phyloP scores from a whole-genome alignment of 2,797 vertebrate genomes.

The Cyprinella venusta region DNA sequence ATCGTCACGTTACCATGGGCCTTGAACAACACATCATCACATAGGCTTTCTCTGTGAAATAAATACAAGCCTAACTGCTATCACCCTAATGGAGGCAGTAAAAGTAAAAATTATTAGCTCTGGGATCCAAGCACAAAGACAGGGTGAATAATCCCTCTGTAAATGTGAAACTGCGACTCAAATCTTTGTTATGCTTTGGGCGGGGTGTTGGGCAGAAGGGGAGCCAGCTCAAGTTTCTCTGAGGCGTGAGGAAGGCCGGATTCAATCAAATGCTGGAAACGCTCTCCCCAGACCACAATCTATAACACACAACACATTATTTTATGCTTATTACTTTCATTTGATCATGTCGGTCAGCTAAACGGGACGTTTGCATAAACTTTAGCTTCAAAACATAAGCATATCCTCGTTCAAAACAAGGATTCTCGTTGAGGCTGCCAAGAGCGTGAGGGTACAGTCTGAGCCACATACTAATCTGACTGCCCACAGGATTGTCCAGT shows the following conservation, averaged over 20 bases:
- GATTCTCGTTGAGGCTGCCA: slow-evolving; percentile 13
- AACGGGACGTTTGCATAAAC: slow-evolving; percentile 26
- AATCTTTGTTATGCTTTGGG: slow-evolving; percentile 61
- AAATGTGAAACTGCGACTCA: slow-evolving; percentile 64
- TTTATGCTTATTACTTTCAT: slow-evolving; percentile 33
- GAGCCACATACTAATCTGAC: slow-evolving; percentile 47
- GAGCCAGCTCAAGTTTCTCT: slow-evolving; percentile 41
- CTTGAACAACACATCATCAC: slow-evolving; percentile 18
- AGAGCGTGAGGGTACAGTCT: slow-evolving; percentile 25
- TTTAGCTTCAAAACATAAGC: slow-evolving; percentile 22
- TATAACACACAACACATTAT: slow-evolving; percentile 27
- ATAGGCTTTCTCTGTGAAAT: slow-evolving; percentile 24
- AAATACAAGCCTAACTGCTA: slow-evolving; percentile 38
- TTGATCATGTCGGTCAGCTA: slow-evolving; percentile 33
- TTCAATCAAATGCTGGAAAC: slow-evolving; percentile 41
- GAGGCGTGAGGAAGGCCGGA: slow-evolving; percentile 49
- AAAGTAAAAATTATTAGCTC: slow-evolving; percentile 55
- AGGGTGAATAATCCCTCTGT: slow-evolving; percentile 60
- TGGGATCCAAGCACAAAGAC: slow-evolving; percentile 43
- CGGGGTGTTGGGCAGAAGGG: slow-evolving; percentile 47
- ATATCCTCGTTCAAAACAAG: slow-evolving; percentile 13
- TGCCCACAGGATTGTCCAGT: slow-evolving; percentile 41
- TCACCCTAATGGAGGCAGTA: slow-evolving; percentile 29
- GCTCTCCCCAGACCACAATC: background rate
- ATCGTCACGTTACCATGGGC: slow-evolving; percentile 27